Conservation (phyloP, 2,888 invertebrate species). For the Leptinotarsa tumamoca region DNA sequence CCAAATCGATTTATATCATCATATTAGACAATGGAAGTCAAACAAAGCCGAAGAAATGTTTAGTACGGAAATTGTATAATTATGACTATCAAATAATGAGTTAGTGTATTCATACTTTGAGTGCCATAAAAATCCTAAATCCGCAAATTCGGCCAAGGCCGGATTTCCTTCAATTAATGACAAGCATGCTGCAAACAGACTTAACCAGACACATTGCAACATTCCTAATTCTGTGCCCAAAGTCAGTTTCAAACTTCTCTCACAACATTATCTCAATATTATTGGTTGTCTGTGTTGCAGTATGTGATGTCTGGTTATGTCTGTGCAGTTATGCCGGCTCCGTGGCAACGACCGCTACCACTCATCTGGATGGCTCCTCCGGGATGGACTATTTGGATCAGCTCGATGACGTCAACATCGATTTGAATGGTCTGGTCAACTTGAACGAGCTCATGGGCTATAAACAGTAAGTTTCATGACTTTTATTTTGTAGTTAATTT, state of each 20-base stretch:
- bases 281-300: conserved; percentile 67
- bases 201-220: conserved; percentile 67
- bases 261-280: conserved; percentile 37
- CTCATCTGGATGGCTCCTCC: conserved; percentile 53
- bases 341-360: conserved; percentile 58
- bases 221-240: conserved; percentile 42
- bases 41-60: too few relatives aligned
- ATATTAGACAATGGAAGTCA: too few relatives aligned
- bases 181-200: conserved; percentile 67
- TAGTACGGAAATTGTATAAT: too few relatives aligned
- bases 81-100: too few relatives aligned
- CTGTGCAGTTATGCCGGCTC: conserved; percentile 63
- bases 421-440: conserved; percentile 62
- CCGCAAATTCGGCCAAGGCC: not conserved
- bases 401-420: conserved; percentile 61
- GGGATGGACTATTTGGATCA: conserved; percentile 63
- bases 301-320: conserved; percentile 67
- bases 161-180: conserved; percentile 31
- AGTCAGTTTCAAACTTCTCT: conserved; percentile 9
- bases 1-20: too few relatives aligned
- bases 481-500: not conserved
- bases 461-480: conserved; percentile 47
- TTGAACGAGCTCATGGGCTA: conserved; percentile 63
- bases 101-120: too few relatives aligned
- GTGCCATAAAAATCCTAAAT: not conserved